phyloP scores from a whole-genome alignment of 2,113 vertebrate genomes.

The Rhinolophus sinicus region DNA sequence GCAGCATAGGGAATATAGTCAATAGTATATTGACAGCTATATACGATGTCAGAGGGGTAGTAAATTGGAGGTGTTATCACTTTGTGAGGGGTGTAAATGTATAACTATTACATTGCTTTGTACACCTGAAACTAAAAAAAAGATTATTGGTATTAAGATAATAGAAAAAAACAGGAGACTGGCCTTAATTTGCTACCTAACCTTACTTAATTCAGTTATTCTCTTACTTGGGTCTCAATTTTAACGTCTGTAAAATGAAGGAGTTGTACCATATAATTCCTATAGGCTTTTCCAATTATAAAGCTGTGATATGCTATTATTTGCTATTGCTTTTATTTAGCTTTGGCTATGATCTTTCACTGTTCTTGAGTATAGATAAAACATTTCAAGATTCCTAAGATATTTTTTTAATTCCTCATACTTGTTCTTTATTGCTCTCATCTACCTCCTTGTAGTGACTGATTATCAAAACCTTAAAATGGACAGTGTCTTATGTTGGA shows the following conservation, averaged over 20 bases:
- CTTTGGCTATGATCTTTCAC: not conserved
- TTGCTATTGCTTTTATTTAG: constrained; percentile 39
- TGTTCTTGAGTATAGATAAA: not conserved
- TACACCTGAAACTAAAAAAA: too few relatives aligned
- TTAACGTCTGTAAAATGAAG: constrained; percentile 3
- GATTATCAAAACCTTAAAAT: constrained; percentile 41
- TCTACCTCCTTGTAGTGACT: not conserved
- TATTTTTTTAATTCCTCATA: not conserved
- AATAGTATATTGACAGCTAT: too few relatives aligned
- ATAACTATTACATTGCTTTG: too few relatives aligned
- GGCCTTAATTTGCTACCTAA: not conserved
- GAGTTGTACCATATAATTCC: not conserved
- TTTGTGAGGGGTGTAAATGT: too few relatives aligned
- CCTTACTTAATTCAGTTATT: not conserved
- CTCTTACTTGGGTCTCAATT: not conserved
- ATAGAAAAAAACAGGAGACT: not conserved
- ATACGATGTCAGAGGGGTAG: too few relatives aligned
- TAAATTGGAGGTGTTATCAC: too few relatives aligned
- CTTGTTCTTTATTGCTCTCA: not conserved
- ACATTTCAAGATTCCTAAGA: constrained; percentile 25
- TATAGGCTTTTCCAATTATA: constrained; percentile 10
- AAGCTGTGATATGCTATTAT: not conserved
- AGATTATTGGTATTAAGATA: not conserved
- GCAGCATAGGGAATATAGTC: too few relatives aligned
- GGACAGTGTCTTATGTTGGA: not conserved